Evolutionary conservation across 2,113 vertebrate genomes (phyloP).

Genomic region (Tenebrosternarchus preto): DNA sequence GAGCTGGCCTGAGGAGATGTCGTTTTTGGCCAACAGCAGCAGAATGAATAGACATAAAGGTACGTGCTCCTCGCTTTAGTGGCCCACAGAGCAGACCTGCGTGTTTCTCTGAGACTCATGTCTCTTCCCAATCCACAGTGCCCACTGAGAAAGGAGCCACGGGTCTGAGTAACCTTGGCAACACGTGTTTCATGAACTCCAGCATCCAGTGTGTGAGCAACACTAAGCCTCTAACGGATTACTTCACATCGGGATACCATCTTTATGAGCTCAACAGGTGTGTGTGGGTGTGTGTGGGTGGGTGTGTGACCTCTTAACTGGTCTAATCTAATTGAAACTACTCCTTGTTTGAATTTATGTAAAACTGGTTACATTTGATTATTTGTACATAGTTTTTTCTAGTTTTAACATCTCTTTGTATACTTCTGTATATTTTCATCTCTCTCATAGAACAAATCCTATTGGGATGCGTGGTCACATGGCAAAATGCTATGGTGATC

Average conservation of each 20-base stretch:
- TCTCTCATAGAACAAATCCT: constrained; percentile 80
- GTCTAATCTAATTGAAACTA: background rate
- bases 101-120: background rate
- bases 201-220: constrained; percentile 75
- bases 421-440: background rate
- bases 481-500: constrained; percentile 89
- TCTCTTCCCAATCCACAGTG: constrained; percentile 57
- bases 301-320: background rate
- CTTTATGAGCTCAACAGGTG: constrained; percentile 90
- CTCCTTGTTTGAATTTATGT: background rate
- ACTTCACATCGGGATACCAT: constrained; percentile 87
- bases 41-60: constrained; percentile 89
- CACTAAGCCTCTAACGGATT: constrained; percentile 80
- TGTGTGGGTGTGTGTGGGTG: background rate
- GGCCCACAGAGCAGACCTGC: too few species aligned
- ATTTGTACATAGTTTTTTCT: background rate
- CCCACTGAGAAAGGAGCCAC: constrained; percentile 88
- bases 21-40: constrained; percentile 88
- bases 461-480: constrained; percentile 91
- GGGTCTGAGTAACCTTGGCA: constrained; percentile 85
- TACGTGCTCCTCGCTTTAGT: constrained; percentile 43
- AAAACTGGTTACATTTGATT: background rate
- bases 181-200: constrained; percentile 89
- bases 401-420: too few species aligned
- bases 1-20: constrained; percentile 94